Conservation (phyloP, 2,113 vertebrate genomes). For the Notechis scutatus region DNA sequence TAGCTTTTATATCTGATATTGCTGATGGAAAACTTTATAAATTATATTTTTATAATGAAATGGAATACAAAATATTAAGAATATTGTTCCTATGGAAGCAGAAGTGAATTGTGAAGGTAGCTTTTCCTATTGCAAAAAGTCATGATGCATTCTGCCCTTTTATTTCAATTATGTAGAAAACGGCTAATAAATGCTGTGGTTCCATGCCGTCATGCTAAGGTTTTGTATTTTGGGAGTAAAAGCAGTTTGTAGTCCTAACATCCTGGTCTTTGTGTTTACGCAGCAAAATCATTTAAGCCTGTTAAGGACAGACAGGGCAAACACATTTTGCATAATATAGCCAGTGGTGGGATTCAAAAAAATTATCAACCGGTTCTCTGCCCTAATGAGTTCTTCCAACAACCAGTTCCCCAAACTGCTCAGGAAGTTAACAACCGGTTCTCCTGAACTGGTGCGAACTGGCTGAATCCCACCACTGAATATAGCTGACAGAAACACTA, state of each 20-base stretch:
- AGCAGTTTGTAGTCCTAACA: background rate
- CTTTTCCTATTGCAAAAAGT: fast-evolving
- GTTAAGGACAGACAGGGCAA: background rate
- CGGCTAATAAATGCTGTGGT: slow-evolving; percentile 18
- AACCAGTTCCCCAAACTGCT: too few species aligned
- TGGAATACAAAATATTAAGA: slow-evolving; percentile 16
- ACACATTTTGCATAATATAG: background rate
- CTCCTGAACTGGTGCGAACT: too few species aligned
- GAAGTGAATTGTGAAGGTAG: background rate
- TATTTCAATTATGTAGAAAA: background rate
- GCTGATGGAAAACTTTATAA: slow-evolving; percentile 16
- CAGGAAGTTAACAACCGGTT: too few species aligned
- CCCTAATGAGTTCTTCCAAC: too few species aligned
- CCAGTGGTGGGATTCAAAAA: too few species aligned
- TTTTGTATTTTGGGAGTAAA: background rate
- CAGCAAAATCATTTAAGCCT: background rate
- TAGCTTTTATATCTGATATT: slow-evolving; percentile 25
- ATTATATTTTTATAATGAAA: slow-evolving; percentile 31
- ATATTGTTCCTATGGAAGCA: slow-evolving; percentile 29
- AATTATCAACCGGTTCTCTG: too few species aligned
- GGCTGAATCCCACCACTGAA: too few species aligned
- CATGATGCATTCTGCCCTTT: background rate
- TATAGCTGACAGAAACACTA: background rate
- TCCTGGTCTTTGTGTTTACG: background rate
- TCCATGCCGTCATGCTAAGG: slow-evolving; percentile 3